phyloP scores from a whole-genome alignment of 64 coral and sea anemone genomes.

The Pocillopora verrucosa region DNA sequence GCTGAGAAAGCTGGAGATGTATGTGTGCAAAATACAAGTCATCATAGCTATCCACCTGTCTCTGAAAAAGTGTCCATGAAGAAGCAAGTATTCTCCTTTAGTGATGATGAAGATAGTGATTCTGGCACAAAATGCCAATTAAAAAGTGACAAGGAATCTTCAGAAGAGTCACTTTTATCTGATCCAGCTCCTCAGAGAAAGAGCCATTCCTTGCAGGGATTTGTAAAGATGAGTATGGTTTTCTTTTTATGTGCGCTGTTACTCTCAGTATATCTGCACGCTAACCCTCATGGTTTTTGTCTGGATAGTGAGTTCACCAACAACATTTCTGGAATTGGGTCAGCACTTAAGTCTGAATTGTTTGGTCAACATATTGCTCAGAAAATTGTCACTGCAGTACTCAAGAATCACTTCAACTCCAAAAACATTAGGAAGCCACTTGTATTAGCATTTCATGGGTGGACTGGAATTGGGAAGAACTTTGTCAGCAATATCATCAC shows the following conservation, averaged over 20 bases:
- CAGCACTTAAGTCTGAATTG: constrained; percentile 51
- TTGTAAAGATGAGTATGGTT: not conserved
- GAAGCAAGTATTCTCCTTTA: constrained; percentile 48
- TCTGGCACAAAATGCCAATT: not conserved
- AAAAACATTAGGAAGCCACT: constrained; percentile 59
- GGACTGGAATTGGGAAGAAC: constrained; percentile 89
- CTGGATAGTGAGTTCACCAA: constrained; percentile 67
- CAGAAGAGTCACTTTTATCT: not conserved
- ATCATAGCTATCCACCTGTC: not conserved
- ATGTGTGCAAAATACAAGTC: not conserved
- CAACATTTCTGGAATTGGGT: constrained; percentile 72
- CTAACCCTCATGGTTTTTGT: constrained; percentile 74
- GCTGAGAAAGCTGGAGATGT: not conserved
- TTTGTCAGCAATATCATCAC: constrained; percentile 79
- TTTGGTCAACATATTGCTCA: constrained; percentile 86
- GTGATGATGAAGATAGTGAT: constrained; percentile 75
- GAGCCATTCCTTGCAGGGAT: not conserved
- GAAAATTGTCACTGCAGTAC: constrained; percentile 55
- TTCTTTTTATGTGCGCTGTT: not conserved
- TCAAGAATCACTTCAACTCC: constrained; percentile 69
- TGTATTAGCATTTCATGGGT: constrained; percentile 79
- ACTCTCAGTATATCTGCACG: constrained; percentile 51
- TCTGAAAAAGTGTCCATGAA: not conserved
- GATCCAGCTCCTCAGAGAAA: not conserved
- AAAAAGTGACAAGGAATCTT: not conserved